A percentile compares a stretch with the other conserved stretches of the same genome.
These are phyloP conservation scores for Galerucella nymphaeae DNA, from an alignment of 2,888 invertebrate genomes.

Conservation along the genomic window DNA sequence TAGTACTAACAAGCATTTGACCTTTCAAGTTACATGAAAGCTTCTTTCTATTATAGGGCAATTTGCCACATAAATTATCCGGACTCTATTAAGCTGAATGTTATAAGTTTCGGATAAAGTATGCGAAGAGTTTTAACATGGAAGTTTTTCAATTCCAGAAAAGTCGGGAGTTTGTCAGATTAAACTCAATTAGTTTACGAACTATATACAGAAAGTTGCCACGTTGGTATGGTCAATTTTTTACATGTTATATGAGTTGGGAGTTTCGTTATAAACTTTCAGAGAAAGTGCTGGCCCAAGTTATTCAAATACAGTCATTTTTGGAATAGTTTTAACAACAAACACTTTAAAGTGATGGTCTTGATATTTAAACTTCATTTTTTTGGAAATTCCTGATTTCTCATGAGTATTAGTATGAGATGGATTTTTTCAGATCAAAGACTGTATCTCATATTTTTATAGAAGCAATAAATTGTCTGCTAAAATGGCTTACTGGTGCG, in stretches of 20 bases:
- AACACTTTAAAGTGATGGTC: too few species aligned
- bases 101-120: constrained; percentile 4
- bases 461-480: constrained; percentile 9
- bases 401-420: neutral
- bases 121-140: neutral
- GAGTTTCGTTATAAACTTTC: too few species aligned
- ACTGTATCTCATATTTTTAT: constrained; percentile 8
- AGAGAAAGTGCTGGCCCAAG: too few species aligned
- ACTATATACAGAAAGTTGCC: neutral
- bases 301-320: too few species aligned
- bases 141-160: constrained; percentile 3
- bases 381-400: neutral
- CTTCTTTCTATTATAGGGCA: neutral
- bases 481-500: neutral
- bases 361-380: too few species aligned
- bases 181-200: neutral
- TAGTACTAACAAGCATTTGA: neutral
- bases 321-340: too few species aligned
- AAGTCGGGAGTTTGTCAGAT: neutral
- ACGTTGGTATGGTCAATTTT: neutral
- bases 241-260: neutral
- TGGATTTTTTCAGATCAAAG: constrained; percentile 1
- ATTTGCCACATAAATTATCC: constrained; percentile 7
- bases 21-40: neutral
- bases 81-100: constrained; percentile 8